phyloP scores from a whole-genome alignment of 2,888 invertebrate species.

The Listrodromus nycthemerus region DNA sequence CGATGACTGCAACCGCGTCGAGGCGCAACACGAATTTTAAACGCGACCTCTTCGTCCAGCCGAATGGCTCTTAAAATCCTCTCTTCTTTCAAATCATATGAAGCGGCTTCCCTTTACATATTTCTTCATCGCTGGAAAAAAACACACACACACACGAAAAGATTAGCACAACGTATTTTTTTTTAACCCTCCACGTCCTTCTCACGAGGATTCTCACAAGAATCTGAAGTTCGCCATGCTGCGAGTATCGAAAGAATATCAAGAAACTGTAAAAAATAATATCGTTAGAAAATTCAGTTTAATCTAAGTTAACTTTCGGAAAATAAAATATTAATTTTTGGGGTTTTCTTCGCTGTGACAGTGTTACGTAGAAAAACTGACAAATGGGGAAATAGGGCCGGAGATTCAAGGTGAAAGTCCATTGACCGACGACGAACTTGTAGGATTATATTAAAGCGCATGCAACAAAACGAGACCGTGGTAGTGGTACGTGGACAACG shows the following conservation, averaged over 20 bases:
- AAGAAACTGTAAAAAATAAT: neutral
- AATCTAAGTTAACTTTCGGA: neutral
- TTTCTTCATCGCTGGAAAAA: neutral
- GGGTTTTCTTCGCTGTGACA: neutral
- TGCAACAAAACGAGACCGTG: conserved; percentile 28
- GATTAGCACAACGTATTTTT: neutral
- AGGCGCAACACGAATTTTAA: conserved; percentile 32
- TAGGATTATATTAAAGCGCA: conserved; percentile 38
- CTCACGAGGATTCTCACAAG: neutral
- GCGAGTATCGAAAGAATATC: neutral
- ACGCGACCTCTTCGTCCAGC: neutral
- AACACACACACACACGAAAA: too few species aligned
- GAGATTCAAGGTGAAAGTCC: conserved; percentile 29
- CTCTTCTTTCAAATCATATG: conserved; percentile 49
- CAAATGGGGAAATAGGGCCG: neutral
- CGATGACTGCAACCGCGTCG: conserved; percentile 11
- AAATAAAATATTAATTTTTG: neutral
- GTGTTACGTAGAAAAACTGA: neutral
- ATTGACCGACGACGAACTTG: conserved; percentile 56
- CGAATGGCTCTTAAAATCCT: conserved; percentile 11
- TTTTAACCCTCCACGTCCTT: neutral
- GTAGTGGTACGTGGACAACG: neutral
- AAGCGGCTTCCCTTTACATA: neutral
- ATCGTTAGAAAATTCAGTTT: neutral
- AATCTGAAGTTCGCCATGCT: neutral